Conservation (phyloP, 1,140 invertebrate genomes). For the Orussus abietinus region DNA sequence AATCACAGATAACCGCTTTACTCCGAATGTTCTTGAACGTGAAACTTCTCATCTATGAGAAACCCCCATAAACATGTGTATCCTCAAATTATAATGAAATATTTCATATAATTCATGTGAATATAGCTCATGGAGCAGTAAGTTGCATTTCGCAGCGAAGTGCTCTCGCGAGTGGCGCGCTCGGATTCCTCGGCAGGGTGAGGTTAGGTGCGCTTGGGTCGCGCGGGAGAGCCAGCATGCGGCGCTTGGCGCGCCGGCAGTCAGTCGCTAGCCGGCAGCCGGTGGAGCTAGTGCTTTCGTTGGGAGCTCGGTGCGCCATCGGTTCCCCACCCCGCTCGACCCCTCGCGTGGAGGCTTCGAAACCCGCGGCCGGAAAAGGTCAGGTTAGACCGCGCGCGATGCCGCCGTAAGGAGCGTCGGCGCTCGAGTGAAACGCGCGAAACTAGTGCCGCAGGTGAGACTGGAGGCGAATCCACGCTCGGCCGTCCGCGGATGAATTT, state of each 20-base stretch:
- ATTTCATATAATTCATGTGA: too few relatives aligned
- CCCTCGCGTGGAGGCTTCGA: conserved; percentile 3
- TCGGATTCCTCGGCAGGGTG: background rate
- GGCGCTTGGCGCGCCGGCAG: conserved; percentile 23
- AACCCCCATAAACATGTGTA: too few relatives aligned
- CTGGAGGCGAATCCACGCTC: conserved; percentile 10
- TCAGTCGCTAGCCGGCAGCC: conserved; percentile 42
- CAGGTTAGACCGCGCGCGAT: background rate
- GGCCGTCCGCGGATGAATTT: too few relatives aligned
- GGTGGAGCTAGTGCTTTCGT: conserved; percentile 19
- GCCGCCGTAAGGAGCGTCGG: conserved; percentile 13
- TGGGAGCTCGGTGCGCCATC: background rate
- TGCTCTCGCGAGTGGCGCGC: too few relatives aligned
- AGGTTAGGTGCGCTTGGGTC: conserved; percentile 8
- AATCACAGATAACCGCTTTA: too few relatives aligned
- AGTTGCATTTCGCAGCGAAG: too few relatives aligned
- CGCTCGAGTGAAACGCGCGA: conserved; percentile 14
- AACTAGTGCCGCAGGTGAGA: conserved; percentile 18
- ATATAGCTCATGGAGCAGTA: too few relatives aligned
- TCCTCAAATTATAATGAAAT: too few relatives aligned
- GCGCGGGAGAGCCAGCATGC: conserved; percentile 5
- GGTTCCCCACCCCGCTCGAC: background rate
- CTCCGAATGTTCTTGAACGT: too few relatives aligned
- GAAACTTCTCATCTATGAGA: too few relatives aligned
- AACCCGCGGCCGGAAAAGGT: conserved; percentile 1